Percentiles rank a stretch among this genome's conserved stretches.
Conservation (phyloP, 1,140 invertebrate genomes). For the Tetramorium simillimum region DNA sequence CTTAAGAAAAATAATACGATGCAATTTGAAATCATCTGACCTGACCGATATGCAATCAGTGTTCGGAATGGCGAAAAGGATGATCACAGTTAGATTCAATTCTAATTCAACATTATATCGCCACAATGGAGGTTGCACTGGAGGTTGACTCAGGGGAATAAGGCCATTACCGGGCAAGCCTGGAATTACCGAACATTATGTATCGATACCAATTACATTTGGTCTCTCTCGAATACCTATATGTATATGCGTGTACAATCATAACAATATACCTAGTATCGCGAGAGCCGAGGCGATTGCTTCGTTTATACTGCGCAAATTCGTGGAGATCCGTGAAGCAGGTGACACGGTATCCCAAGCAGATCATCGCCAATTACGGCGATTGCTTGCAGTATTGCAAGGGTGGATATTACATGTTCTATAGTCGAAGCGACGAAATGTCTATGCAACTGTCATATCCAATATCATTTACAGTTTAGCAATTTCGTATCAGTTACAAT, state of each 20-base stretch:
- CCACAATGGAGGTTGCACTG: slow-evolving; percentile 33
- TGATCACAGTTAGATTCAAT: slow-evolving; percentile 65
- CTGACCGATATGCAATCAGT: background rate
- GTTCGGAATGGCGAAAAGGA: slow-evolving; percentile 24
- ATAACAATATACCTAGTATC: background rate
- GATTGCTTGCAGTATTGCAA: slow-evolving; percentile 1
- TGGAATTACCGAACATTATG: slow-evolving; percentile 70
- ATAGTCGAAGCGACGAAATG: background rate
- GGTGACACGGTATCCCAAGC: background rate
- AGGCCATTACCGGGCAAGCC: slow-evolving; percentile 56
- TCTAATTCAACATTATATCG: slow-evolving; percentile 63
- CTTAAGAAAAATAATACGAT: background rate
- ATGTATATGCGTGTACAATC: background rate
- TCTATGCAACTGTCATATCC: background rate
- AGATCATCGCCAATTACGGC: slow-evolving; percentile 38
- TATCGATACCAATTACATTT: slow-evolving; percentile 66
- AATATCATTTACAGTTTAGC: background rate
- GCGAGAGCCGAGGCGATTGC: slow-evolving; percentile 43
- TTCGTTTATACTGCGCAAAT: slow-evolving; percentile 52
- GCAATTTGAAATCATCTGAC: background rate
- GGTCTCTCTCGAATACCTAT: background rate
- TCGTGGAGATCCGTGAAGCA: background rate
- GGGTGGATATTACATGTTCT: background rate
- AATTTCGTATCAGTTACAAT: background rate
- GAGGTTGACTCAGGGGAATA: slow-evolving; percentile 61